Evolutionary conservation across 37 sponge, comb jelly and placozoan species (phyloP).

Genomic region (Bolinopsis microptera): DNA sequence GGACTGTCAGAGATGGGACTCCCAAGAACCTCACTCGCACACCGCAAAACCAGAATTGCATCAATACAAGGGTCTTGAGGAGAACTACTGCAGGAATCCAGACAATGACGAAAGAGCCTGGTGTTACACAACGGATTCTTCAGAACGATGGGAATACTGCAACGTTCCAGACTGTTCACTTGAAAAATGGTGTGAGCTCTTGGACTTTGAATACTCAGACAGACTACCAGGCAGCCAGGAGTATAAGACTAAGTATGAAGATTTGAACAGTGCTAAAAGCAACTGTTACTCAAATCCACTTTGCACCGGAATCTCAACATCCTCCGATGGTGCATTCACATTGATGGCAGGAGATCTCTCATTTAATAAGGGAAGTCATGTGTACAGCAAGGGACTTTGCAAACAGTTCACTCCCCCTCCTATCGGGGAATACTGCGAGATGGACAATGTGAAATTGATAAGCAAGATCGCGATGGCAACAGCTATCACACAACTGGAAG

Average conservation of each 20-base stretch:
- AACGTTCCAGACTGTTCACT: neutral
- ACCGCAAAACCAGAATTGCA: neutral
- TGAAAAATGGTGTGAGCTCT: neutral
- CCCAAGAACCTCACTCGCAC: neutral
- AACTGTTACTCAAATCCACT: neutral
- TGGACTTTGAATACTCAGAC: neutral
- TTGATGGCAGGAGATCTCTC: neutral
- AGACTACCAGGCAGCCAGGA: neutral
- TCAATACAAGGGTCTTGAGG: neutral
- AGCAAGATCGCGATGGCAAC: neutral
- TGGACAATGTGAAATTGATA: neutral
- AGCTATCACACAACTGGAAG: neutral
- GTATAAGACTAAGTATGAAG: neutral
- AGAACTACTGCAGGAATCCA: conserved; percentile 8
- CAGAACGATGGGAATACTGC: neutral
- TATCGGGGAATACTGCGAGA: neutral
- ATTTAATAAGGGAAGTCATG: neutral
- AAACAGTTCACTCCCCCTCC: neutral
- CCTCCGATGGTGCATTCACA: neutral
- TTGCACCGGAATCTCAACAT: neutral
- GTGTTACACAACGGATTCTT: neutral
- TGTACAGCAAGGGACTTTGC: neutral
- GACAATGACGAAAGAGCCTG: neutral
- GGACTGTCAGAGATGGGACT: neutral
- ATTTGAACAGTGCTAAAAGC: neutral